Evolutionary conservation across 2,113 vertebrate genomes (phyloP).

Genomic region (Halichoerus grypus): DNA sequence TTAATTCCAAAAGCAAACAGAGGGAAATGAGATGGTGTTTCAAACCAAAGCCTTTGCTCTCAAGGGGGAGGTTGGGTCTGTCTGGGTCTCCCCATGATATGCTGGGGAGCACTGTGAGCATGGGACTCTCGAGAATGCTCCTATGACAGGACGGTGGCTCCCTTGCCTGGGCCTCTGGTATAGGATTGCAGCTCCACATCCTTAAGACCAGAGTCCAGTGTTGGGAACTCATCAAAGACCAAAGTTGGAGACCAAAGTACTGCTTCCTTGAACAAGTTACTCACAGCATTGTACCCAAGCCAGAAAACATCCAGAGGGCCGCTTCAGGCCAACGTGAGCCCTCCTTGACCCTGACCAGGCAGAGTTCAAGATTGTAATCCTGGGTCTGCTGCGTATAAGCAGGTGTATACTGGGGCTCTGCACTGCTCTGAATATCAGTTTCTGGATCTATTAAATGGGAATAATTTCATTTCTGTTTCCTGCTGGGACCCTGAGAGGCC

Average conservation of each 20-base stretch:
- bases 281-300: background rate
- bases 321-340: background rate
- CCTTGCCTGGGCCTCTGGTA: background rate
- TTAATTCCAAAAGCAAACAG: slow-evolving; percentile 56
- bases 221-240: background rate
- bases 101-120: background rate
- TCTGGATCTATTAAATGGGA: background rate
- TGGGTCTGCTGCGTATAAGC: background rate
- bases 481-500: background rate
- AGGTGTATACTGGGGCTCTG: rapidly evolving
- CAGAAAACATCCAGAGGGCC: background rate
- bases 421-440: background rate
- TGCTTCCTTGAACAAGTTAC: background rate
- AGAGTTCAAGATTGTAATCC: background rate
- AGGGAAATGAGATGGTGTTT: background rate
- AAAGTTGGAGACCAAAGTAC: background rate
- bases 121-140: background rate
- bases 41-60: slow-evolving; percentile 25
- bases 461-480: background rate
- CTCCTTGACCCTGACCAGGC: background rate
- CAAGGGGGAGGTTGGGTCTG: background rate
- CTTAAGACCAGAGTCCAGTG: background rate
- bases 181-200: background rate
- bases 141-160: background rate
- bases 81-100: background rate